Percentiles rank a stretch among this genome's conserved stretches.
These are phyloP conservation scores for Periphyllus acericola DNA, from an alignment of 2,888 invertebrate genomes.

Conservation along the genomic window DNA sequence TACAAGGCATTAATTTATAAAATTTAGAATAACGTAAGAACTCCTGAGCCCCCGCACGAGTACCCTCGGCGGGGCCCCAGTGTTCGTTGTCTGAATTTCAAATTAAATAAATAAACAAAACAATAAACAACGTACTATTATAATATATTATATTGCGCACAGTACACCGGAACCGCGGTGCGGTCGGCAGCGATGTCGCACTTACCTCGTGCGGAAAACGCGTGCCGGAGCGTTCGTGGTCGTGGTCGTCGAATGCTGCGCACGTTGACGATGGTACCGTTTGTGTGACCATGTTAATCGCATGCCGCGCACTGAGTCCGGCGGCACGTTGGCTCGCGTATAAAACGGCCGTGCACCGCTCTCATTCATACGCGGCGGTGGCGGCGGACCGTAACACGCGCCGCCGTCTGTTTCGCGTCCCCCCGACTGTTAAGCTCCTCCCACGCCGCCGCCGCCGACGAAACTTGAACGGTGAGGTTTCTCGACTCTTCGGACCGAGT, in stretches of 20 bases:
- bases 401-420: slow-evolving; percentile 31
- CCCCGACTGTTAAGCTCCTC: slow-evolving; percentile 22
- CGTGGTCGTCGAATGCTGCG: slow-evolving; percentile 1
- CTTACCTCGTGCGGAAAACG: slow-evolving; percentile 43
- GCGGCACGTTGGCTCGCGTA: slow-evolving; percentile 48
- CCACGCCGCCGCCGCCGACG: not conserved
- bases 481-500: not conserved
- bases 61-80: no score
- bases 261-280: slow-evolving; percentile 29
- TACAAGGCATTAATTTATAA: no score
- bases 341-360: slow-evolving; percentile 30
- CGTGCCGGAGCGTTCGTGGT: slow-evolving; percentile 5
- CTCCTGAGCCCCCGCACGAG: no score
- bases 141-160: no score
- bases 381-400: slow-evolving; percentile 6
- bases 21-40: no score
- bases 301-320: slow-evolving; percentile 54
- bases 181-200: not conserved
- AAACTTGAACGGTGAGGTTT: not conserved
- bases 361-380: slow-evolving; percentile 45
- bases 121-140: no score
- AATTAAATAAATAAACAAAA: no score
- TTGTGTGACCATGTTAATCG: slow-evolving; percentile 60
- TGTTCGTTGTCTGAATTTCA: no score
- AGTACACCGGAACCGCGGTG: not conserved